phyloP scores from a whole-genome alignment of 2,797 vertebrate genomes.

The Sparus aurata region DNA sequence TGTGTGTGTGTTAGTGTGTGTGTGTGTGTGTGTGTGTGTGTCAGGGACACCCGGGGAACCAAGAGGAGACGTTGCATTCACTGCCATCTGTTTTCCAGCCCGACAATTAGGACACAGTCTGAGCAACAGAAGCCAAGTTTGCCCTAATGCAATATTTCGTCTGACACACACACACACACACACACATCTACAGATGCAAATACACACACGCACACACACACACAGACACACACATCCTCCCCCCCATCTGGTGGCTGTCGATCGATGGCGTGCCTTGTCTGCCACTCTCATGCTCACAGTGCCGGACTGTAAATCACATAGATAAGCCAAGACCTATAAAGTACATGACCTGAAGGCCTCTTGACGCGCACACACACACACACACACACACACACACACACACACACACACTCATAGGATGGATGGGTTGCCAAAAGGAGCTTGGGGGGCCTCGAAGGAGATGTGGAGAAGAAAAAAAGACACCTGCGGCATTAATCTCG shows the following conservation, averaged over 20 bases:
- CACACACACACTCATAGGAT: conserved; percentile 33
- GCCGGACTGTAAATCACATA: conserved; percentile 74
- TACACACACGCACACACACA: conserved; percentile 40
- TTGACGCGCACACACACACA: conserved; percentile 25
- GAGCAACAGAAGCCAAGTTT: conserved; percentile 68
- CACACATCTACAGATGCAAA: conserved; percentile 24
- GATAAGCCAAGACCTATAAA: conserved; percentile 76
- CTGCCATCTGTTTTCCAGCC: conserved; percentile 73
- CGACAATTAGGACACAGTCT: conserved; percentile 76
- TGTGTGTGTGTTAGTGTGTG: not conserved
- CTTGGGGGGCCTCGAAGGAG: conserved; percentile 16
- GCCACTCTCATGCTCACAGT: conserved; percentile 72
- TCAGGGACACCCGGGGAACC: conserved; percentile 34
- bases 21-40: conserved; percentile 14
- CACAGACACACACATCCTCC: not conserved
- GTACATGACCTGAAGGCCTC: conserved; percentile 68
- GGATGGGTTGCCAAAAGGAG: conserved; percentile 59
- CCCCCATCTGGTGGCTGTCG: conserved; percentile 44
- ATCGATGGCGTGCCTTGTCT: conserved; percentile 77
- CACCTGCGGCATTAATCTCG: conserved; percentile 56
- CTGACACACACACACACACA: conserved; percentile 42
- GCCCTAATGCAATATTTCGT: conserved; percentile 70
- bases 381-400: conserved; percentile 13
- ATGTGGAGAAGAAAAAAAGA: conserved; percentile 21
- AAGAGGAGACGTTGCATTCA: conserved; percentile 56